Conservation (phyloP, 2,888 invertebrate species). For the Mythimna loreyi region DNA sequence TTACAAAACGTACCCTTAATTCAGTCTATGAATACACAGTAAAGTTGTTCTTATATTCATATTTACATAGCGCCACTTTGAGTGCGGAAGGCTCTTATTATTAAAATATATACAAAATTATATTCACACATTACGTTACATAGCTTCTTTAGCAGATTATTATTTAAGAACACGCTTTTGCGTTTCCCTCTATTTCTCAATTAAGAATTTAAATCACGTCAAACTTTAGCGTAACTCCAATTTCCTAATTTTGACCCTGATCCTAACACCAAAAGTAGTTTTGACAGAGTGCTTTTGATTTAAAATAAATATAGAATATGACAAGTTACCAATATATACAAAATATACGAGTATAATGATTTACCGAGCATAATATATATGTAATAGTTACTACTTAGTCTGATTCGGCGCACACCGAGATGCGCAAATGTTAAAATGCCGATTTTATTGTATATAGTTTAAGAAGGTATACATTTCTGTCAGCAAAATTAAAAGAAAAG, state of each 20-base stretch:
- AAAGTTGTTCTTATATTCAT: constrained; percentile 49
- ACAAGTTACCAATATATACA: not conserved
- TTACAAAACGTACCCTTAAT: constrained; percentile 59
- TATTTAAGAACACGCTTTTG: not conserved
- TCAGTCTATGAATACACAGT: constrained; percentile 64
- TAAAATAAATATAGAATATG: not conserved
- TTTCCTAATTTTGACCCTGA: not conserved
- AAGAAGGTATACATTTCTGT: not conserved
- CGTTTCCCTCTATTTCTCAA: not conserved
- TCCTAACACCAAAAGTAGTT: not conserved
- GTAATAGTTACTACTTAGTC: not conserved
- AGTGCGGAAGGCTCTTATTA: constrained; percentile 12
- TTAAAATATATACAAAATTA: constrained; percentile 27
- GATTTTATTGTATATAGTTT: not conserved
- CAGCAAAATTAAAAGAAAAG: not conserved
- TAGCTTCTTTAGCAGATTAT: constrained; percentile 10
- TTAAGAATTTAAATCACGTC: not conserved
- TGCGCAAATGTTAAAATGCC: not conserved
- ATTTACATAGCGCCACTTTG: constrained; percentile 39
- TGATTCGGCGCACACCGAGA: not conserved
- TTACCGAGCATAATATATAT: constrained; percentile 2
- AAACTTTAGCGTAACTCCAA: not conserved
- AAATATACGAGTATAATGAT: not conserved
- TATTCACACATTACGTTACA: constrained; percentile 15
- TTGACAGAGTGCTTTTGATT: not conserved